A percentile compares a stretch with the other conserved stretches of the same genome.
Conservation (phyloP, 2,888 invertebrate genomes). For the Eumacrocentrus americanus region DNA sequence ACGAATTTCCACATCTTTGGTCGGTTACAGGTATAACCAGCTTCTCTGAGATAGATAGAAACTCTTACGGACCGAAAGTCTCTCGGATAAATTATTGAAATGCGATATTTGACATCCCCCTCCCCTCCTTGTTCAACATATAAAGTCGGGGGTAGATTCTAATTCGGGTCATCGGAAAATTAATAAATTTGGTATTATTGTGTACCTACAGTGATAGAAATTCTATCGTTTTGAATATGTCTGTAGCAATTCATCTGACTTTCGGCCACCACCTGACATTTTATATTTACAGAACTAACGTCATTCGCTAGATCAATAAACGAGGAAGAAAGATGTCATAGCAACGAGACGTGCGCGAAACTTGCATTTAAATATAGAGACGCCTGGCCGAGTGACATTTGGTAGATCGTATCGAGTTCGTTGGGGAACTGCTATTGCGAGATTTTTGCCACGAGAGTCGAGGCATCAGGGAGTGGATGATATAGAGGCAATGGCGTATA, state of each 20-base stretch:
- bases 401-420: constrained; percentile 47
- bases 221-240: too few species aligned
- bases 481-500: constrained; percentile 7
- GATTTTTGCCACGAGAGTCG: not conserved
- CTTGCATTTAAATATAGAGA: constrained; percentile 40
- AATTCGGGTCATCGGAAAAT: not conserved
- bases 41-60: not conserved
- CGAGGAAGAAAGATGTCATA: constrained; percentile 2
- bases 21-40: too few species aligned
- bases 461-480: not conserved
- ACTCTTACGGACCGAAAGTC: not conserved
- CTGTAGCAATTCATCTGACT: not conserved
- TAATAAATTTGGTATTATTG: not conserved
- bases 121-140: too few species aligned
- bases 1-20: constrained; percentile 1
- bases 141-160: too few species aligned
- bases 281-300: constrained; percentile 18
- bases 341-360: constrained; percentile 26
- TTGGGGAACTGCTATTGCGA: constrained; percentile 22
- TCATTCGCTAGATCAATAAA: constrained; percentile 27
- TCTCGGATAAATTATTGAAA: too few species aligned
- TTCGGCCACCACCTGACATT: constrained; percentile 14
- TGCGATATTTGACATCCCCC: too few species aligned
- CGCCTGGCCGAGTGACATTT: constrained; percentile 59
- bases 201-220: too few species aligned